phyloP scores from a whole-genome alignment of 2,113 vertebrate species.

The Sphyrna mokarran region DNA sequence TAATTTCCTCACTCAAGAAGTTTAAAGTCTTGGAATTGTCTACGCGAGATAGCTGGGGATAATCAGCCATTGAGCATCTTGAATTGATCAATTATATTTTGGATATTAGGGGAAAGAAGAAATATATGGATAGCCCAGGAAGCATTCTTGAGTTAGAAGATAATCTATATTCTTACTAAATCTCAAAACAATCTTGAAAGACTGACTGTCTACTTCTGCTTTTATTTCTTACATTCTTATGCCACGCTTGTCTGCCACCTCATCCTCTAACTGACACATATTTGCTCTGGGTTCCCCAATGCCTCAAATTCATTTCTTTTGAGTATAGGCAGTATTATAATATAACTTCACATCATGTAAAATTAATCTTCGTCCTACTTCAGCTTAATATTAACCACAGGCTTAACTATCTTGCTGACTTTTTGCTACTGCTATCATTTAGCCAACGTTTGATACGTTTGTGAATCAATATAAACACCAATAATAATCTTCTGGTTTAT shows the following conservation, averaged over 20 bases:
- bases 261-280: background rate
- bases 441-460: background rate
- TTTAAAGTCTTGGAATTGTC: too few relatives aligned
- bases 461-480: background rate
- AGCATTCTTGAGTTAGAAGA: too few relatives aligned
- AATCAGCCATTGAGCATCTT: too few relatives aligned
- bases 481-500: background rate
- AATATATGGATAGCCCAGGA: too few relatives aligned
- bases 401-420: background rate
- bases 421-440: background rate
- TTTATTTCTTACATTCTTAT: background rate
- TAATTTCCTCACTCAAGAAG: too few relatives aligned
- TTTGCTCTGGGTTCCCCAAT: background rate
- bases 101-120: too few relatives aligned
- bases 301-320: background rate
- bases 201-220: too few relatives aligned
- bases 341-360: background rate
- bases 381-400: background rate
- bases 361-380: background rate
- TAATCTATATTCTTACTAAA: too few relatives aligned
- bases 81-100: too few relatives aligned
- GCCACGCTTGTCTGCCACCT: background rate
- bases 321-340: too few relatives aligned
- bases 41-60: too few relatives aligned
- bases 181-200: too few relatives aligned